These are phyloP conservation scores for Papilio gigon DNA, from an alignment of 2,888 invertebrate genomes.

Conservation along the genomic window DNA sequence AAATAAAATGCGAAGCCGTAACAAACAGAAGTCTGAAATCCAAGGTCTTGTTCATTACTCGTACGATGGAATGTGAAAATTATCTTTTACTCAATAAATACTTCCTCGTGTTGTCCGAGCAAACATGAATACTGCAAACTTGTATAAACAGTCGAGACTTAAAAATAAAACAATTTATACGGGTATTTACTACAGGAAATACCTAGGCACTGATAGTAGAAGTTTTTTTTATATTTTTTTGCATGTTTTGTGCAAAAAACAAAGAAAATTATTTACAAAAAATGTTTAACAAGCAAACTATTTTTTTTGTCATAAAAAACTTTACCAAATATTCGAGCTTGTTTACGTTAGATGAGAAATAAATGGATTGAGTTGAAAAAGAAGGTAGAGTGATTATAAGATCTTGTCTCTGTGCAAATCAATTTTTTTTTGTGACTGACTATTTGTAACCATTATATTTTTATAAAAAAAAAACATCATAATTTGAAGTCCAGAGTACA, in stretches of 20 bases:
- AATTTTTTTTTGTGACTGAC: too few relatives aligned
- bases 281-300: not conserved
- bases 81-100: not conserved
- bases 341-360: too few relatives aligned
- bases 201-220: not conserved
- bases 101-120: conserved; percentile 1
- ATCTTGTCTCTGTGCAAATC: too few relatives aligned
- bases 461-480: too few relatives aligned
- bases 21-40: not conserved
- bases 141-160: not conserved
- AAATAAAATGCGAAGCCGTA: not conserved
- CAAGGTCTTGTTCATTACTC: conserved; percentile 4
- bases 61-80: conserved; percentile 8
- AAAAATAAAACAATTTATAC: not conserved
- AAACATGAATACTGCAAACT: not conserved
- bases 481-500: too few relatives aligned
- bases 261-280: not conserved
- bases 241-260: not conserved
- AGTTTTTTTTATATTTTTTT: not conserved
- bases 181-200: conserved; percentile 8
- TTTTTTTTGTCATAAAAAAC: not conserved
- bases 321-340: too few relatives aligned
- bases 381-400: too few relatives aligned
- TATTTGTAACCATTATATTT: too few relatives aligned
- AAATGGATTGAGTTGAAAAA: too few relatives aligned